A percentile compares a stretch with the other conserved stretches of the same genome.
phyloP scores from a whole-genome alignment of 1,140 invertebrate species.

The Muscidifurax raptorellus region DNA sequence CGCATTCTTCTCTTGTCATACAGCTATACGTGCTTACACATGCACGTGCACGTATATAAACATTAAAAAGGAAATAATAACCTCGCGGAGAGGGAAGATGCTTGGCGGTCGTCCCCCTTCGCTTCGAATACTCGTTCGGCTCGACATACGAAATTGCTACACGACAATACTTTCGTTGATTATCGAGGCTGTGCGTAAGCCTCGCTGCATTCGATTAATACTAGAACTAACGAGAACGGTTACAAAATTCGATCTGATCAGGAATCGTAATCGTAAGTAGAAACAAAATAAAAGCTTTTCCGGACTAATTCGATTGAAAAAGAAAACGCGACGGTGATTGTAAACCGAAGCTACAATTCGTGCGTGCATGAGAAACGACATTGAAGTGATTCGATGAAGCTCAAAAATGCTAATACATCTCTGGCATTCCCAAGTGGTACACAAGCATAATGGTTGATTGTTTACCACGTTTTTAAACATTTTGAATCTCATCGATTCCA shows the following conservation, averaged over 20 bases:
- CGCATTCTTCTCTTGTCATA: not conserved
- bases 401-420: not conserved
- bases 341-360: no score
- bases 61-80: conserved; percentile 35
- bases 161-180: conserved; percentile 43
- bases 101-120: not conserved
- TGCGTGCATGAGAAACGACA: not conserved
- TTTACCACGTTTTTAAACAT: not conserved
- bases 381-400: not conserved
- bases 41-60: not conserved
- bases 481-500: not conserved
- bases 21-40: not conserved
- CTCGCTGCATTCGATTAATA: conserved; percentile 18
- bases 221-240: not conserved
- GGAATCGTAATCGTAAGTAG: not conserved
- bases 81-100: not conserved
- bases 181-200: not conserved
- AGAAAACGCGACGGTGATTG: not conserved
- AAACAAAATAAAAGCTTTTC: conserved; percentile 1
- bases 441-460: no score
- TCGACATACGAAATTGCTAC: conserved; percentile 18
- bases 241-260: not conserved
- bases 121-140: conserved; percentile 39
- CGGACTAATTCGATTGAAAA: not conserved
- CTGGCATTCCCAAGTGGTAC: no score